These are phyloP conservation scores for Pandion haliaetus DNA, from an alignment of 2,113 vertebrate species.

Conservation along the genomic window DNA sequence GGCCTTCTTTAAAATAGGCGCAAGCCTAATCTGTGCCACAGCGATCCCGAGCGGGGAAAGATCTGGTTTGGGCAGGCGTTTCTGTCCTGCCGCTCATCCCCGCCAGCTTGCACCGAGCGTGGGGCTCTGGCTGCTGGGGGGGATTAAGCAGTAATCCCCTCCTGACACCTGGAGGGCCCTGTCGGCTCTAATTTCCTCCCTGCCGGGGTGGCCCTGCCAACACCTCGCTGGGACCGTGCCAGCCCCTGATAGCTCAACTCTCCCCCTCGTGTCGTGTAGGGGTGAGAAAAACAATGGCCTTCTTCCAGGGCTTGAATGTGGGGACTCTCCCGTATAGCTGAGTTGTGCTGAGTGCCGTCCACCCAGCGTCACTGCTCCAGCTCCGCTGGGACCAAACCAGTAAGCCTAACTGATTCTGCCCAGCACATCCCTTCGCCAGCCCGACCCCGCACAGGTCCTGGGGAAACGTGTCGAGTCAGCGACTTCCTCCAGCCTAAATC, in stretches of 20 bases:
- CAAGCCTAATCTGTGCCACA: fast-evolving
- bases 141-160: slow-evolving; percentile 55
- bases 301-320: neutral
- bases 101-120: neutral
- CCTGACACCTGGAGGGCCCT: neutral
- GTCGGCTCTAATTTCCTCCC: neutral
- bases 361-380: neutral
- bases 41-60: neutral
- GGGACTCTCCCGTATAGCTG: fast-evolving
- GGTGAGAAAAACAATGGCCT: neutral
- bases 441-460: neutral
- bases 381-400: neutral
- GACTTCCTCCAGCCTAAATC: neutral
- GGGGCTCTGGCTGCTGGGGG: neutral
- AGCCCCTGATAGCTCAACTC: neutral
- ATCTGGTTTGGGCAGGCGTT: neutral
- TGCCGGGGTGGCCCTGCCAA: neutral
- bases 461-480: neutral
- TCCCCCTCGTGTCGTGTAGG: fast-evolving
- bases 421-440: neutral
- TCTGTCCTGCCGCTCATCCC: neutral
- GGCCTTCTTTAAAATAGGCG: neutral
- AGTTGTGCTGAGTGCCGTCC: neutral
- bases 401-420: neutral
- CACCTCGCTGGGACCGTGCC: neutral